These are phyloP conservation scores for Pangasius krempfi DNA, from an alignment of 2,797 vertebrate genomes.

Conservation along the genomic window DNA sequence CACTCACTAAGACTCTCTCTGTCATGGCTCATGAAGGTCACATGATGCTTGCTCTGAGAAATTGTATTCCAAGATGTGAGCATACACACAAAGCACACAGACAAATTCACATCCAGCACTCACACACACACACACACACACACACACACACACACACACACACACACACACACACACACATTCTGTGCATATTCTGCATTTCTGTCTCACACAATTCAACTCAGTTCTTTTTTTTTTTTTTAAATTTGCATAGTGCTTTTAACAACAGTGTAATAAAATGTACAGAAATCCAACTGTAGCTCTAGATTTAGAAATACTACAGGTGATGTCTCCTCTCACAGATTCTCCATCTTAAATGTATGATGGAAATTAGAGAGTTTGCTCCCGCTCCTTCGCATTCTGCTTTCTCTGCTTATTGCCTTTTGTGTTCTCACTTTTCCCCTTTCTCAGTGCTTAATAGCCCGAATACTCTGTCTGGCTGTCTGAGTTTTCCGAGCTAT, in stretches of 20 bases:
- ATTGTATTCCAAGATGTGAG: slow-evolving; percentile 30
- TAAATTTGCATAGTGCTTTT: not conserved
- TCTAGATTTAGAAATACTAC: not conserved
- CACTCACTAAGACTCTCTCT: not conserved
- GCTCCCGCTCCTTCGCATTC: not conserved
- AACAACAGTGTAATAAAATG: not conserved
- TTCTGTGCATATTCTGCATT: not conserved
- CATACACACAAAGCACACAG: not conserved
- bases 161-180: not conserved
- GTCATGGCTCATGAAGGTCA: slow-evolving; percentile 16
- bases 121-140: no score
- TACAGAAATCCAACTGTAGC: not conserved
- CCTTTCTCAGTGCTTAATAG: not conserved
- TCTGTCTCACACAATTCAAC: not conserved
- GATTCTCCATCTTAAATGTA: not conserved
- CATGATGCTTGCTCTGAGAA: slow-evolving; percentile 31
- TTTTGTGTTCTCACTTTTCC: not conserved
- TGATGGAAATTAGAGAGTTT: not conserved
- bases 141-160: no score
- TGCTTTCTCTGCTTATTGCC: not conserved
- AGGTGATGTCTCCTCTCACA: not conserved
- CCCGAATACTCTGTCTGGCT: not conserved
- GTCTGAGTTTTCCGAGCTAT: not conserved
- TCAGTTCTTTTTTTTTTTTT: not conserved
- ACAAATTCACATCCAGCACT: not conserved